Evolutionary conservation across 2,888 invertebrate species (phyloP).

Genomic region (Drosophila putrida): DNA sequence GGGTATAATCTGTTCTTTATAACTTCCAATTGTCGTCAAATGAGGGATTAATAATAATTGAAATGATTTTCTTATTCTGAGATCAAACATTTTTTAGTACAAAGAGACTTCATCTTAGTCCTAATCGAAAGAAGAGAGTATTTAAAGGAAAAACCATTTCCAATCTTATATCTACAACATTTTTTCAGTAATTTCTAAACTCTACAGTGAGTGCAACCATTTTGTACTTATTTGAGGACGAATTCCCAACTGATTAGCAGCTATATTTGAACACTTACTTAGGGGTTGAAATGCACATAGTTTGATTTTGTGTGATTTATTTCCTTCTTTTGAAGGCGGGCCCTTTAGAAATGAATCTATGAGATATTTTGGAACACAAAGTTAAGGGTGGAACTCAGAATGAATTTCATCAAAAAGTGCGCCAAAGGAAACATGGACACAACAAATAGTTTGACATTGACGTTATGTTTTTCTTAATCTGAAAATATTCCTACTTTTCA

Average conservation of each 20-base stretch:
- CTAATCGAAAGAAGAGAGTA: too few species aligned
- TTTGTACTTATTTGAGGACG: background rate
- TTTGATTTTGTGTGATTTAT: constrained; percentile 10
- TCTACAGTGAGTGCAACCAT: constrained; percentile 4
- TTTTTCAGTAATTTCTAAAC: background rate
- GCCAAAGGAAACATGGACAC: background rate
- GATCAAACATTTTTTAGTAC: too few species aligned
- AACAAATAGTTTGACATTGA: background rate
- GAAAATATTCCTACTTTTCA: background rate
- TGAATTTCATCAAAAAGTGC: background rate
- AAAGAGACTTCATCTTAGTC: too few species aligned
- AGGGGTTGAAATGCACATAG: constrained; percentile 4
- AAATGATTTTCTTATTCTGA: too few species aligned
- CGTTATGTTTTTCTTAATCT: background rate
- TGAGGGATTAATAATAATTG: constrained; percentile 6
- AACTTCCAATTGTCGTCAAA: background rate
- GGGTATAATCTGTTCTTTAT: background rate
- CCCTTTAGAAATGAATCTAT: background rate
- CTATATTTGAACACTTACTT: background rate
- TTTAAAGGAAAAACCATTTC: too few species aligned
- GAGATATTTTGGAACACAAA: background rate
- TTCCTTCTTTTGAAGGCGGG: background rate
- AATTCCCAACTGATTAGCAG: constrained; percentile 1
- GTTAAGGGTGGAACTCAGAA: constrained; percentile 5
- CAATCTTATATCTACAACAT: background rate